Evolutionary conservation across 2,797 vertebrate species (phyloP).

Genomic region (Sebastes nivosus): DNA sequence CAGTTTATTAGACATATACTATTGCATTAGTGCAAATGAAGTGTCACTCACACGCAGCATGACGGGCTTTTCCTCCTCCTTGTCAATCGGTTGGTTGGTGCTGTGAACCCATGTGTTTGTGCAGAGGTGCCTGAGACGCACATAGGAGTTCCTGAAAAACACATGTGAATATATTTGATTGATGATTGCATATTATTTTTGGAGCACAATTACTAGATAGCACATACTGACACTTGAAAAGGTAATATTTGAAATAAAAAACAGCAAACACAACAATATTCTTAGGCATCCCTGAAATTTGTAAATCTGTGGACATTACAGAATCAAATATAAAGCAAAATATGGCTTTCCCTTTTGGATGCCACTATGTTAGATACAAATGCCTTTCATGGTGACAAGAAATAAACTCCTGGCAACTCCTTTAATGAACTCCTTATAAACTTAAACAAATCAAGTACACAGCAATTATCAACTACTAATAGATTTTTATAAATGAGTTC

Average conservation of each 20-base stretch:
- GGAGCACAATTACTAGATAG: background rate
- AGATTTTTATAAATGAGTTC: no score
- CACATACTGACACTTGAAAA: background rate
- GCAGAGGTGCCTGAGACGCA: constrained; percentile 95
- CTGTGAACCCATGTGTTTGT: constrained; percentile 99
- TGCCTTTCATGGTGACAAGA: background rate
- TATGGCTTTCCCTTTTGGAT: background rate
- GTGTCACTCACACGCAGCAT: constrained; percentile 92
- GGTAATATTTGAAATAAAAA: background rate
- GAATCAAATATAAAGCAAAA: background rate
- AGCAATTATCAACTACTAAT: no score
- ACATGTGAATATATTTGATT: constrained; percentile 3
- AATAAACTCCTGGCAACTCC: no score
- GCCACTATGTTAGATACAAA: background rate
- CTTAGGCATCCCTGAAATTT: background rate
- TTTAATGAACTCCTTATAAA: no score
- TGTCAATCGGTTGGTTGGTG: constrained; percentile 98
- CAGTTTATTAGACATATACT: background rate
- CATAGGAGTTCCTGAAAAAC: constrained; percentile 92
- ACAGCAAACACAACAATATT: background rate
- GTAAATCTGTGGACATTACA: background rate
- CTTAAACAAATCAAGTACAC: no score
- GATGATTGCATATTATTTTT: background rate
- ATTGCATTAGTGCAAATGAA: background rate
- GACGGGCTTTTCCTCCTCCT: constrained; percentile 97